These are phyloP conservation scores for Pterois miles DNA, from an alignment of 2,797 vertebrate species.

Conservation along the genomic window DNA sequence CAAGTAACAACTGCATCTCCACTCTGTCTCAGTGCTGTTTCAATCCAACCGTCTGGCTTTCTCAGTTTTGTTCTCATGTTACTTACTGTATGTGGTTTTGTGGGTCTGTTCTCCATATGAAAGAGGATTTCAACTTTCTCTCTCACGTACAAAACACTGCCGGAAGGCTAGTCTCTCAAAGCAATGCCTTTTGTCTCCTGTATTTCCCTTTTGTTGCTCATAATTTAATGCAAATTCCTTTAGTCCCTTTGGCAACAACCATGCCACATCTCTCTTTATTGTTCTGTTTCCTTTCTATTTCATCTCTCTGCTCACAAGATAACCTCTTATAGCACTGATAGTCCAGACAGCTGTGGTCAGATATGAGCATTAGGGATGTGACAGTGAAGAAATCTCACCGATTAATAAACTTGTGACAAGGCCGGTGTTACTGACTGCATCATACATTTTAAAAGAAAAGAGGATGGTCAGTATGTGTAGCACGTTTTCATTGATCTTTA, in stretches of 20 bases:
- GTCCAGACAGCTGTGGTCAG: conserved; percentile 19
- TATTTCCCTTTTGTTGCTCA: not conserved
- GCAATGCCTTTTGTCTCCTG: not conserved
- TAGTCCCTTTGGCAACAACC: conserved; percentile 7
- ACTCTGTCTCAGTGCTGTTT: conserved; percentile 27
- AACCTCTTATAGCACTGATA: conserved; percentile 7
- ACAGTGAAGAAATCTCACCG: no score
- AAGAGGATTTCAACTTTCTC: conserved; percentile 4
- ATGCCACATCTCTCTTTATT: conserved; percentile 8
- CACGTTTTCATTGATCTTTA: no score
- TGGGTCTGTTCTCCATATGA: conserved; percentile 15
- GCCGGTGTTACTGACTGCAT: no score
- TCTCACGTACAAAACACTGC: not conserved
- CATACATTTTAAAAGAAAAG: no score
- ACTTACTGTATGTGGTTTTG: conserved; percentile 5
- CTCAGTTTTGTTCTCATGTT: not conserved
- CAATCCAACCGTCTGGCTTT: conserved; percentile 19
- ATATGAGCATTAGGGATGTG: not conserved
- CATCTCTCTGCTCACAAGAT: not conserved
- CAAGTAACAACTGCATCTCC: conserved; percentile 42
- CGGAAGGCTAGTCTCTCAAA: not conserved
- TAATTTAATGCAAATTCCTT: conserved; percentile 25
- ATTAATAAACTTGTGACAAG: no score
- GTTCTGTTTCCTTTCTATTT: not conserved
- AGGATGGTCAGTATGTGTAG: no score